Base-by-base conservation (phyloP, 2,888 invertebrate species). In the Altica lythri region DNA sequence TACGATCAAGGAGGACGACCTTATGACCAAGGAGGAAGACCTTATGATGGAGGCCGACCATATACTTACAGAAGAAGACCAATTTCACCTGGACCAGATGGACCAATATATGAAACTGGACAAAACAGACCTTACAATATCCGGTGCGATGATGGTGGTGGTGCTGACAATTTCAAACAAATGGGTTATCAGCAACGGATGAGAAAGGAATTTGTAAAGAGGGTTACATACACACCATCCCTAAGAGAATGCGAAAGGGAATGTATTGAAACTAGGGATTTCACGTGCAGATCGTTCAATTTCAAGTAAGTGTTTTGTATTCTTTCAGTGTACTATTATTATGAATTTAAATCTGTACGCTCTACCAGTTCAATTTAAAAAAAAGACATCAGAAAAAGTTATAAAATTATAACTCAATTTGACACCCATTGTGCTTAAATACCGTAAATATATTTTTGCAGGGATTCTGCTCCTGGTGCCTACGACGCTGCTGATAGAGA, bases 281-380 rank as follows among this genome's bases (percentile, higher is more conserved):
- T 93, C 72, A 82, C 87, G 51, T 94, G 94, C 70, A 82, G 90
- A 72, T 89, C 92, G 25, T 94, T 94, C 76, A 93, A 92, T 78
- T 93, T 84, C 77, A 86, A 88, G 86, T 89, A 77, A 68, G 60
- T 60, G 5, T 12, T 14, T n/a, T n/a, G n/a, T n/a, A n/a, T n/a
- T n/a, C n/a, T n/a, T n/a, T n/a, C n/a, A n/a, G n/a, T n/a, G n/a
- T n/a, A n/a, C n/a, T n/a, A n/a, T n/a, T n/a, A n/a, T n/a, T n/a
- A n/a, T n/a, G n/a, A n/a, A n/a, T n/a, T n/a, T n/a, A n/a, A n/a
- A n/a, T n/a, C n/a, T n/a, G n/a, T n/a, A n/a, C n/a, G n/a, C n/a
- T n/a, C n/a, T n/a, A n/a, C n/a, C n/a, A n/a, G n/a, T n/a, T n/a
- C n/a, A n/a, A n/a, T n/a, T n/a, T n/a, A n/a, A n/a, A n/a, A n/a